Percentiles rank a stretch among this genome's conserved stretches.
phyloP scores from a whole-genome alignment of 2,113 vertebrate species.

The Dasyprocta punctata region DNA sequence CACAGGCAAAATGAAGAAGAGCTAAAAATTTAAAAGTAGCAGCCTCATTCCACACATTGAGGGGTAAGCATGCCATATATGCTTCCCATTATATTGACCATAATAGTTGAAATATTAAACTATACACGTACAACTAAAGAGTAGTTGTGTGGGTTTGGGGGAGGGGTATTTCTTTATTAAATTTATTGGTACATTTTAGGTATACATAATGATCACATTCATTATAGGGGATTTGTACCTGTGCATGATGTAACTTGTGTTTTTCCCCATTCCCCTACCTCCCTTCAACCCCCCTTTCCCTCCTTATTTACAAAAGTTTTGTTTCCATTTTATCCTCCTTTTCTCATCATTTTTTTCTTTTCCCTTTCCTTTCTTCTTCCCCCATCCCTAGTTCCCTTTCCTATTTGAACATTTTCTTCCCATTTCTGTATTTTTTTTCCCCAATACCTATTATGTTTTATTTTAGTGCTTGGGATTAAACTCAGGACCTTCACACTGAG shows the following conservation, averaged over 20 bases:
- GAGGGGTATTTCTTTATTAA: background rate
- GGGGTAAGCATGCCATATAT: too few species aligned
- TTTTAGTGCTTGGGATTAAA: background rate
- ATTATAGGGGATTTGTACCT: background rate
- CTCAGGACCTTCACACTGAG: background rate
- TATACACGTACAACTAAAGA: background rate
- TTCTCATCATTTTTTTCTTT: background rate
- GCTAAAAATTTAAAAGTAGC: too few species aligned
- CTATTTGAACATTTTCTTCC: background rate
- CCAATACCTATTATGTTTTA: background rate
- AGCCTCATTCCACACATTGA: too few species aligned
- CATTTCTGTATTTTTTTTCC: too few species aligned
- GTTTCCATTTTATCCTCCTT: background rate
- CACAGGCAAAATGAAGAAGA: too few species aligned
- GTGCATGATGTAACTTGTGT: background rate
- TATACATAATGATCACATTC: background rate
- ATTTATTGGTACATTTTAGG: background rate
- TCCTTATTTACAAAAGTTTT: background rate
- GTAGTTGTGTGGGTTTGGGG: background rate
- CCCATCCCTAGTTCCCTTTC: background rate
- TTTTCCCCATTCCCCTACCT: background rate
- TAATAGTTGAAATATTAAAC: too few species aligned
- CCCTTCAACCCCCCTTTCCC: background rate
- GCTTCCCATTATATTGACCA: too few species aligned
- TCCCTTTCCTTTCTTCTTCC: background rate